Percentiles rank a stretch among this genome's conserved stretches.
Evolutionary conservation across 2,888 invertebrate species (phyloP).

Genomic region (Xylota sylvarum): DNA sequence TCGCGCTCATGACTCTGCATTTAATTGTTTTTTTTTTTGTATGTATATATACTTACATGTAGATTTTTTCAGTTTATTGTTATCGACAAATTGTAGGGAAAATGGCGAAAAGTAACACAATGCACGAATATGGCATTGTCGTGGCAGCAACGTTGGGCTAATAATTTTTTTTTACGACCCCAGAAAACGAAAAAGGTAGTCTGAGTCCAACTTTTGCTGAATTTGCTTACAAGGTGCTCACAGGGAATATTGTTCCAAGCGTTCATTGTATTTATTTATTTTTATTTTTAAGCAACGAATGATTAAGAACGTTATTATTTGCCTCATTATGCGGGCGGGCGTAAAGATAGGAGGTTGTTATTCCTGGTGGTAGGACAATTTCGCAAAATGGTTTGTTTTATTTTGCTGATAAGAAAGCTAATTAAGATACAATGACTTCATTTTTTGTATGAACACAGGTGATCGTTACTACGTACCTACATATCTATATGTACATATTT

Average conservation of each 20-base stretch:
- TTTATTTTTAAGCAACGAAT: constrained; percentile 21
- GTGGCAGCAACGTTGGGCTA: background rate
- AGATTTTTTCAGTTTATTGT: constrained; percentile 59
- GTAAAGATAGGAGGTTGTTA: constrained; percentile 19
- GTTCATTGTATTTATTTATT: constrained; percentile 31
- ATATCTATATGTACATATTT: too few relatives aligned
- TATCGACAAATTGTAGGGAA: constrained; percentile 65
- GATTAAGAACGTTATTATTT: constrained; percentile 40
- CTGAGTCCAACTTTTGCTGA: constrained; percentile 42
- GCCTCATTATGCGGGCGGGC: constrained; percentile 64
- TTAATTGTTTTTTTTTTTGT: constrained; percentile 59
- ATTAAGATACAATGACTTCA: constrained; percentile 74
- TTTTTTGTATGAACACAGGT: constrained; percentile 57
- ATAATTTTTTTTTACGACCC: constrained; percentile 31
- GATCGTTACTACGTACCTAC: constrained; percentile 16
- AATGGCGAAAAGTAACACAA: constrained; percentile 48
- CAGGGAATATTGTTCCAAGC: constrained; percentile 17
- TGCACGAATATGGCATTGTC: constrained; percentile 48
- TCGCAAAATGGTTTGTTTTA: constrained; percentile 63
- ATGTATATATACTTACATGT: background rate
- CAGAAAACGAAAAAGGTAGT: constrained; percentile 32
- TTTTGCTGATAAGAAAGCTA: constrained; percentile 71
- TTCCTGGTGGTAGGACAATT: constrained; percentile 31
- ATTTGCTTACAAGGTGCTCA: constrained; percentile 44
- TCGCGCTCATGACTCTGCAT: constrained; percentile 69